Base-by-base conservation (phyloP, 2,113 vertebrate genomes). In the Heterochromis multidens region DNA sequence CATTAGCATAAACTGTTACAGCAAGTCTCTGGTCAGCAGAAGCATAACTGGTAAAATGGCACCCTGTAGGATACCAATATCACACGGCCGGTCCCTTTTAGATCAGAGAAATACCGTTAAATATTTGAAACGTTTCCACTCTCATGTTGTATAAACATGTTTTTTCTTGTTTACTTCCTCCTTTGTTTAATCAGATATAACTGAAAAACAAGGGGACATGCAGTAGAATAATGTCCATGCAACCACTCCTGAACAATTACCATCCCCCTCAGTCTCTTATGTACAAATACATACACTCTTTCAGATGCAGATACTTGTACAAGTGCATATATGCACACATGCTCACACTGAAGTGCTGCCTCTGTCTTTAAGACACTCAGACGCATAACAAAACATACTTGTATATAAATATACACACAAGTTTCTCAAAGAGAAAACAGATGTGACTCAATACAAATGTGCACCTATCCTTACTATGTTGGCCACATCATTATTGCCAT, bases 211-310 rank as follows among this genome's bases (percentile, higher is more conserved):
- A 11, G 12, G n/a, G 23, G 81, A 78, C 35, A 86, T 87, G 83
- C 59, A 82, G 25, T 61, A 85, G 80, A 80, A 76, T 84, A 43
- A 70, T 87, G 83, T 83, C 23, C 88, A 88, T 92, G 93, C 94
- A 93, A 88, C 77, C 83, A 76, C 23, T 83, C 70, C 77, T 74
- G n/a, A 49, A 89, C 33, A 79, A 81, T 6, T 35, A 77, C 25
- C 17, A 3, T 59, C 17, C 77, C 76, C 79, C 21, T 17, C 17
- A 1, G 29, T 31, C 67, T 76, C 31, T 60, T 84, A 89, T 91
- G 52, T 93, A 92, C 90, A 90, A 77, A 84, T 80, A 62, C 80
- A 90, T 60, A 90, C 78, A 79, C 23, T 78, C 74, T 70, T 54
- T 35, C 83, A 85, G 84, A 84, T 83, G 82, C 77, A 77, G 72